phyloP scores from a whole-genome alignment of 2,888 invertebrate species.

The Bhutanitis thaidina region DNA sequence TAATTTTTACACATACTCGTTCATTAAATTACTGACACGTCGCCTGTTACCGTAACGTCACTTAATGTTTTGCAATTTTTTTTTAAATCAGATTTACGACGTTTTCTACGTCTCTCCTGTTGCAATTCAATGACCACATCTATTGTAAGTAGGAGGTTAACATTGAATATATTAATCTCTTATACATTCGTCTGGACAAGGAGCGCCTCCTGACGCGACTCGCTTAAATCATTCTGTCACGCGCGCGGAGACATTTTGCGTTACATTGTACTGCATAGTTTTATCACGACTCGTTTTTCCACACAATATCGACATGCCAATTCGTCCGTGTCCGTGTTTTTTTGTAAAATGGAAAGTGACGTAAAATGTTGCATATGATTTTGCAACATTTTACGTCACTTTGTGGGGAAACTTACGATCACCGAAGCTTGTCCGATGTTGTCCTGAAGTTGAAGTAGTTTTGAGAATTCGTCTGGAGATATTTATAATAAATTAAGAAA shows the following conservation, averaged over 20 bases:
- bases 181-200: conserved; percentile 21
- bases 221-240: conserved; percentile 24
- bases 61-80: background rate
- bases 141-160: conserved; percentile 9
- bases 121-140: conserved; percentile 20
- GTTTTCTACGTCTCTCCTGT: conserved; percentile 6
- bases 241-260: conserved; percentile 1
- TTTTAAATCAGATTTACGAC: conserved; percentile 12
- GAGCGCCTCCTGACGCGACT: conserved; percentile 20
- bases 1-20: too few relatives aligned
- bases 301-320: conserved; percentile 15
- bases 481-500: too few relatives aligned
- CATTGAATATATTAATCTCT: conserved; percentile 23
- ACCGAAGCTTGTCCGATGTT: too few relatives aligned
- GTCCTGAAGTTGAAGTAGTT: too few relatives aligned
- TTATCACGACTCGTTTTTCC: conserved; percentile 15
- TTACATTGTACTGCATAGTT: conserved; percentile 14
- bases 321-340: background rate
- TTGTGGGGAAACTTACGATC: too few relatives aligned
- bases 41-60: background rate
- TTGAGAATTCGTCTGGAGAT: too few relatives aligned
- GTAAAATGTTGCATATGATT: too few relatives aligned
- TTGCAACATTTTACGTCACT: too few relatives aligned
- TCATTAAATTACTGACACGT: background rate
- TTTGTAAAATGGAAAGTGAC: too few relatives aligned